phyloP scores from a whole-genome alignment of 2,113 vertebrate species.

The Rhizomys pruinosus region DNA sequence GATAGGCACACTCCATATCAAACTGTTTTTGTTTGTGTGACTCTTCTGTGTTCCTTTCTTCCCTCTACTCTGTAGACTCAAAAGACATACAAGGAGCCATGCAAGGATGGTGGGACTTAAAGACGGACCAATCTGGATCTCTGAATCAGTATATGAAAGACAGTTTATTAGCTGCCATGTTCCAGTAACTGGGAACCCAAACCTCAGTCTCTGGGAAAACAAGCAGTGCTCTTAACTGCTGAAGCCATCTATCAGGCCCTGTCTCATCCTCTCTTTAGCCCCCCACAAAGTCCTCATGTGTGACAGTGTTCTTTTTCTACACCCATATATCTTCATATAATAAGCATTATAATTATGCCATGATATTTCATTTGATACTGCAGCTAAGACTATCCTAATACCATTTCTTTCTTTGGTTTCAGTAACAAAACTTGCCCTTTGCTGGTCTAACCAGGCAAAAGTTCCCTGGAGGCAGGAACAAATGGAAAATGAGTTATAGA shows the following conservation, averaged over 20 bases:
- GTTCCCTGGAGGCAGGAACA: background rate
- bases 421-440: background rate
- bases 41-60: background rate
- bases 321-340: too few species aligned
- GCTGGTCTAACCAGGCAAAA: background rate
- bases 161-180: background rate
- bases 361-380: background rate
- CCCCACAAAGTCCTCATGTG: too few species aligned
- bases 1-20: too few species aligned
- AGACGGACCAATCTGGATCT: background rate
- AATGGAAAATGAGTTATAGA: background rate
- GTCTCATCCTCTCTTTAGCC: too few species aligned
- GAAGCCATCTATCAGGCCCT: too few species aligned
- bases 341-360: background rate
- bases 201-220: too few species aligned
- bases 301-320: too few species aligned
- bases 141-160: background rate
- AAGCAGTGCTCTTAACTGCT: too few species aligned
- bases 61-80: background rate
- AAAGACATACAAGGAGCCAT: background rate
- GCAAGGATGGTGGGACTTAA: background rate
- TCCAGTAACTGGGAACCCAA: too few species aligned
- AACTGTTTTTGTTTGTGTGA: background rate
- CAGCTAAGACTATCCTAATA: background rate
- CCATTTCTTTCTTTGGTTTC: background rate